Conservation (phyloP, 2,888 invertebrate species). For the Nyleta sp. region DNA sequence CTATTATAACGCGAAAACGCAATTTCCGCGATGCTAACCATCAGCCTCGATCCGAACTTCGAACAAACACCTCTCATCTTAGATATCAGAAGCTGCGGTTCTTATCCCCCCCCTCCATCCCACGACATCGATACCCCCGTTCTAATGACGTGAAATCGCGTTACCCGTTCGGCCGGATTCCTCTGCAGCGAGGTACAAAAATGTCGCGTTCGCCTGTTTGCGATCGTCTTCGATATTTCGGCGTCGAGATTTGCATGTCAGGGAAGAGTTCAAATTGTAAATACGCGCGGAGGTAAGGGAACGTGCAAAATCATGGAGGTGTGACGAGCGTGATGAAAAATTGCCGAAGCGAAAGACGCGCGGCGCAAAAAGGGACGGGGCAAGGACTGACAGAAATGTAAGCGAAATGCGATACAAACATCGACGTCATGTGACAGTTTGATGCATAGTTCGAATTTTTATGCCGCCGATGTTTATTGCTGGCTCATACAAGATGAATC, state of each 20-base stretch:
- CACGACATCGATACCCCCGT: background rate
- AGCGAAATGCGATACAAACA: slow-evolving; percentile 68
- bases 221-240: slow-evolving; percentile 52
- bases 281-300: slow-evolving; percentile 44
- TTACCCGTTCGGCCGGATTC: background rate
- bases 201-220: slow-evolving; percentile 18
- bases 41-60: background rate
- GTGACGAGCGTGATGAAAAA: slow-evolving; percentile 65
- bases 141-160: slow-evolving; percentile 13
- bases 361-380: slow-evolving; percentile 30
- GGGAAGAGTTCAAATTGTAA: slow-evolving; percentile 53
- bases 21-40: background rate
- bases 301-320: slow-evolving; percentile 57
- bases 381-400: slow-evolving; percentile 64
- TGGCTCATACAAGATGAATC: slow-evolving; percentile 67
- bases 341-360: slow-evolving; percentile 60
- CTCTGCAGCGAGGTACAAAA: background rate
- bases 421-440: slow-evolving; percentile 69
- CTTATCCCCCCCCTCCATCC: no score
- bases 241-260: slow-evolving; percentile 36
- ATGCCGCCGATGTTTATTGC: slow-evolving; percentile 69
- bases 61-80: background rate
- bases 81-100: background rate
- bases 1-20: background rate
- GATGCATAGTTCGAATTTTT: slow-evolving; percentile 71